Base-by-base conservation (phyloP, 30 jellyfish, hydroid and myxozoan genomes). In the Aurelia aurita complex sp. Pacific region DNA sequence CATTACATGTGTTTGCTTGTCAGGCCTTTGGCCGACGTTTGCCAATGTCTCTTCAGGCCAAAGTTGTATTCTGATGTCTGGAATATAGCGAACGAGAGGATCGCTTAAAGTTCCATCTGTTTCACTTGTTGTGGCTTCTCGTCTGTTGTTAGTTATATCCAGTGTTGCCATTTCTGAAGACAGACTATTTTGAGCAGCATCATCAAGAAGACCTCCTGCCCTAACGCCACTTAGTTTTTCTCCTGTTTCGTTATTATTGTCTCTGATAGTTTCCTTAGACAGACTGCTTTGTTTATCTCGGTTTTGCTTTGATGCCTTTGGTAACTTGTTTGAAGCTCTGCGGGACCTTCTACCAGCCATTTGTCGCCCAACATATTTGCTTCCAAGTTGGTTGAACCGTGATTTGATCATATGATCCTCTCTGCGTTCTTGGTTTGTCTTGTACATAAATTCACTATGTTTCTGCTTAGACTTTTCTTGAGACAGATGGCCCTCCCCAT, bases 321-420 rank as follows among this genome's bases (percentile, higher is more conserved):
- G 53, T 10, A 34, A 64, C 55, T 67, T 66, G 9, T 10, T 55
- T 8, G 64, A 42, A 55, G 65, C 18, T 12, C 65, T 61, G 36
- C 43, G 29, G 29, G 33, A 81, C 57, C 54, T 73, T 50, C 65
- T 73, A 5, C 73, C 92, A 17, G 62, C 13, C 75, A 84, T 46
- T 36, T 84, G 87, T 61, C 67, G 74, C 1, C 93, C 93, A 10
- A 84, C 87, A 38, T 55, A 84, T 35, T 73, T 84, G 73, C 93
- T 84, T n/a, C 93, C 93, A 19, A 84, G 82, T 36, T 84, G 93
- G 64, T 84, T 74, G 62, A 84, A 84, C 32, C 93, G 76, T n/a
- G 93, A 84, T 60, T 62, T 73, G 76, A 84, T 84, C 76, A 84
- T 71, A 33, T 73, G 68, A 13, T 84, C 93, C 13, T 74, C 82